Base-by-base conservation (phyloP, 2,797 vertebrate genomes). In the Labeo calbasu region DNA sequence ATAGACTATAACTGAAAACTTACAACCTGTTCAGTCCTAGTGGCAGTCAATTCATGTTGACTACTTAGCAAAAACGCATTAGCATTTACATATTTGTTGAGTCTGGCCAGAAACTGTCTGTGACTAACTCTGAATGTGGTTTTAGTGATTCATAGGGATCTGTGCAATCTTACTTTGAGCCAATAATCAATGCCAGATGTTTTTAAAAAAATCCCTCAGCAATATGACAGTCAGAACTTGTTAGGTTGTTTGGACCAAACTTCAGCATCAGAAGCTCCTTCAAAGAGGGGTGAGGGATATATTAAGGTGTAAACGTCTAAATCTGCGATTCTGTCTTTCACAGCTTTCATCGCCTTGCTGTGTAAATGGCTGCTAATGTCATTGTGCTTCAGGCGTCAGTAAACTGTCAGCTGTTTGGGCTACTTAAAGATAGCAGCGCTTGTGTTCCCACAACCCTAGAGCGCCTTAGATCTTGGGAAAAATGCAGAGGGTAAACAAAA, bases 261-360 rank as follows among this genome's bases (percentile, higher is more conserved):
- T 21, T 69, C 40, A n/a, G 40, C 21, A 12, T 46, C 13, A 32
- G 83, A 86, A 89, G 76, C 72, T 65, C 21, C 21, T 90, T 93
- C 92, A 86, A 89, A 91, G 89, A 90, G 40, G 14, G 89, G 82
- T 90, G 90, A 91, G 88, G 87, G 61, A 86, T 89, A 86, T 88
- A 91, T 89, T 89, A 87, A 76, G 46, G 25, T 68, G 17, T 79
- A 32, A 51, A 79, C 4, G 0, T 79, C 59, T 32, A 6, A 66
- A 32, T 79, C 17, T 78, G 28, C 2, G 19, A 5, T 77, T 40
- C 55, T 17, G 36, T 77, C 43, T 82, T 40, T 79, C 28, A 53
- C 40, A 65, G 28, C 70, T 59, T 79, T 66, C 57, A 0, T 81
- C 40, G 2, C 21, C 28, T 66, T 78, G 77, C 70, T 46, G 63